Percentiles rank a stretch among this genome's conserved stretches.
These are phyloP conservation scores for Poliocrania exsul DNA, from an alignment of 2,797 vertebrate species.

Conservation along the genomic window DNA sequence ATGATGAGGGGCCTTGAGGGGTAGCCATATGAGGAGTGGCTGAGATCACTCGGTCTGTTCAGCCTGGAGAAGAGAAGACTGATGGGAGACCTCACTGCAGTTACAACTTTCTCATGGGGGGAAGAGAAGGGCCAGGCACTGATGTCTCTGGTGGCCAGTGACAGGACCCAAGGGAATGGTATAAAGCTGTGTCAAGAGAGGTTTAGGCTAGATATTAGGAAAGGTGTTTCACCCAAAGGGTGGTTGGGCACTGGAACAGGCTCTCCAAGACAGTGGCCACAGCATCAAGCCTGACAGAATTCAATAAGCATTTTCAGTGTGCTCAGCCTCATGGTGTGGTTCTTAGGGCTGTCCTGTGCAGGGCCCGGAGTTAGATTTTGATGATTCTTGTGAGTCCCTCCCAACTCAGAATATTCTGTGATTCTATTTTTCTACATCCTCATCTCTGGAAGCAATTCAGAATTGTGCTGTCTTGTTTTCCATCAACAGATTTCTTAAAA, in stretches of 20 bases:
- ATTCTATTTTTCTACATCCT: neutral
- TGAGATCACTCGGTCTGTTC: neutral
- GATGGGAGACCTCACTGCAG: neutral
- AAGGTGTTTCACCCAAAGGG: neutral
- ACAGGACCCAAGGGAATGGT: neutral
- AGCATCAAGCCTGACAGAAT: neutral
- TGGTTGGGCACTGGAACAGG: neutral
- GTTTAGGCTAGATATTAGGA: neutral
- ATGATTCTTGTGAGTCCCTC: neutral
- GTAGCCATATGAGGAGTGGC: fast-evolving
- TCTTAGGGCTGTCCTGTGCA: neutral
- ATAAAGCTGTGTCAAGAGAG: neutral
- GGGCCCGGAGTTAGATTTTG: neutral
- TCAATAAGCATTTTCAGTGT: neutral
- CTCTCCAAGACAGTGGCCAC: neutral
- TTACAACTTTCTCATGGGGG: fast-evolving
- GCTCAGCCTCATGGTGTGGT: neutral
- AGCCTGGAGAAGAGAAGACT: neutral
- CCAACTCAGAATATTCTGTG: neutral
- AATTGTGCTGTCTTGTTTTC: neutral
- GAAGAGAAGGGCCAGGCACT: neutral
- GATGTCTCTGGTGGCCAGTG: neutral
- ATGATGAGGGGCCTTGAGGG: fast-evolving
- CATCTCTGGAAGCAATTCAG: neutral
- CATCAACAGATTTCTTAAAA: neutral